Conservation (phyloP, 2,888 invertebrate genomes). For the Smittia sp. region DNA sequence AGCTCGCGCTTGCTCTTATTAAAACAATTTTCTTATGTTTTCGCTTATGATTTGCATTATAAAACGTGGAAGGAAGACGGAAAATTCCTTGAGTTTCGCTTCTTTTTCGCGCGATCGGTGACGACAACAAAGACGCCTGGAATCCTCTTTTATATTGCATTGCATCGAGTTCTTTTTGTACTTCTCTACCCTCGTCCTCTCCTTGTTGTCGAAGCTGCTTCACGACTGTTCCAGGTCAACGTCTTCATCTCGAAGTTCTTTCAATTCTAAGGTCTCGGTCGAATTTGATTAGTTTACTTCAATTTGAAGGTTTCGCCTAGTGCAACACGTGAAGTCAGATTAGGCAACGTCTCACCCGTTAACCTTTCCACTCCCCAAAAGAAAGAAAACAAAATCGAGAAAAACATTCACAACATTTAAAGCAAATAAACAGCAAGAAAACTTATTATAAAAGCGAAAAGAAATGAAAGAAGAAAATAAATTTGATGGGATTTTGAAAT, state of each 20-base stretch:
- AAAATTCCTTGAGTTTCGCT: conserved; percentile 14
- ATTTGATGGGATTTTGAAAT: background rate
- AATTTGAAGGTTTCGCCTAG: no score
- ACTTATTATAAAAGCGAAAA: conserved; percentile 18
- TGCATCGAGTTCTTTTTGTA: background rate
- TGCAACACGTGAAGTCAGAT: no score
- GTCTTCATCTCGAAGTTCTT: background rate
- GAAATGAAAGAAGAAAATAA: conserved; percentile 11
- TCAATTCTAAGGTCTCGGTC: no score
- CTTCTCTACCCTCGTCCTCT: background rate
- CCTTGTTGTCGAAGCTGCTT: no score
- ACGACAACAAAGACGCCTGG: background rate
- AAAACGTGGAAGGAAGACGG: background rate
- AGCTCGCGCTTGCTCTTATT: background rate
- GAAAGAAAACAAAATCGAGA: conserved; percentile 11
- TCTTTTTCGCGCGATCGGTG: background rate
- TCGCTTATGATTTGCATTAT: conserved; percentile 1
- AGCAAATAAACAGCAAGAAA: conserved; percentile 18
- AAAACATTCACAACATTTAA: conserved; percentile 27
- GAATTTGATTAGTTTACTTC: no score
- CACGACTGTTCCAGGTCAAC: no score
- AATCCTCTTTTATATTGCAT: conserved; percentile 4
- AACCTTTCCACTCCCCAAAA: background rate
- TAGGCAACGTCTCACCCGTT: no score
- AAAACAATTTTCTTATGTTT: conserved; percentile 6